Base-by-base conservation (phyloP, 1,140 invertebrate genomes). In the Dinoponera quadriceps region DNA sequence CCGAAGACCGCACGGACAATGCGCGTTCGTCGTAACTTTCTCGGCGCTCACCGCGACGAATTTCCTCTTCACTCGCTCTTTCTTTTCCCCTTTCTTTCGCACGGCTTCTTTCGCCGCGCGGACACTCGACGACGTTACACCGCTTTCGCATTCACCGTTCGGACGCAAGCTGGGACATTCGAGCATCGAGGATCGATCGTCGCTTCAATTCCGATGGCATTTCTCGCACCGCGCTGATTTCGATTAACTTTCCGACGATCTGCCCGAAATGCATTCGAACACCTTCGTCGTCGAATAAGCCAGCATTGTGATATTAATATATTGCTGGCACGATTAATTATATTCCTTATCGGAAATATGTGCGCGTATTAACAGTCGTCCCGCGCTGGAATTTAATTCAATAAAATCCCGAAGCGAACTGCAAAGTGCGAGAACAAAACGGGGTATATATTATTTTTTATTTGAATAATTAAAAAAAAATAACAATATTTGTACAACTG, bases 1-100 rank as follows among this genome's bases (percentile, higher is more conserved):
- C 75, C 89, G 81, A 88, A 90, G 85, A 88, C 89, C 87, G 66
- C 83, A 90, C 89, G 83, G 83, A 89, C 89, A 90, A 87, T 86
- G 83, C 87, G 27, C 75, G 73, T 83, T 86, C 82, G 83, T 55
- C 66, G 85, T 90, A 90, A 90, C 88, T 90, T 88, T 90, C 81
- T 82, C 82, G 48, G 20, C 77, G 59, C 77, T 27, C 69, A 68
- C 49, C 83, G 62, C 48, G 48, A n/a, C 44, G 85, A 86, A 69
- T 80, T 72, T 72, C 29, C 60, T 54, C 66, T 66, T 4, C 22
- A 13, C 13, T 66, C 48, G 22, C 38, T 72, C 72, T 68, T 83
- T 77, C 81, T 83, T 78, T 78, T 78, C 29, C 16, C 27, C 62
- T 59, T 83, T 83, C 71, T 66, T 82, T 59, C 5, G 22, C 55